Evolutionary conservation across 2,113 vertebrate genomes (phyloP), one percentile per base, ranked within the genome.

Genomic region (Grus americana): DNA sequence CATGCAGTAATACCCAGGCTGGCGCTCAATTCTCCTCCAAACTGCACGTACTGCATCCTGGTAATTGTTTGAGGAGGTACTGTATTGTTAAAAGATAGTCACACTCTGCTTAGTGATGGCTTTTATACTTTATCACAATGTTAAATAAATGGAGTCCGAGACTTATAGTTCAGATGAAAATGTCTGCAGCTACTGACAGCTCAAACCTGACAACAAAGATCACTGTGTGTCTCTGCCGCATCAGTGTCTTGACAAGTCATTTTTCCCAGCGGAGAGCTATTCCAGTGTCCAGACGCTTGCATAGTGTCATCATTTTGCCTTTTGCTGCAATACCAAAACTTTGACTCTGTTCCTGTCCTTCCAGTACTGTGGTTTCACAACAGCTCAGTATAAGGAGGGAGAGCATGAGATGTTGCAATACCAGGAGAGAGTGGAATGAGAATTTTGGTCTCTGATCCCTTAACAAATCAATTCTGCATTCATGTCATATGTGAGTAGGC

Each of bases 341-440:
- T 68, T 30, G 36, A 27, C 30, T 84, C 42, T 0, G 0, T n/a
- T 93, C 50, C 26, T 65, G 15, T 46, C 62, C 44, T 85, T 79
- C 24, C 19, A 30, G 24, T 29, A 3, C 27, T 54, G 57, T 2
- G 0, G 0, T 67, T 91, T 75, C 57, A 30, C 44, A 62, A 2
- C 30, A 68, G 61, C 7, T 74, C 49, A 24, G 40, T 42, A 11
- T 38, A 18, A 22, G 22, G 27, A 79, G 4, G 6, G 61, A 9
- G 30, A 70, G 7, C 26, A 1, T 15, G 36, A 82, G 14, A 65
- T 1, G 0, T 19, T 0, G 0, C 18, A 23, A 0, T 30, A 47
- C 18, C 6, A 9, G 58, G 20, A 50, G 42, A 42, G 40, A 23
- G 40, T 4, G 5, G 11, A 19, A 23, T 8, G 6, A 59, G 57